A percentile compares a stretch with the other conserved stretches of the same genome.
These are phyloP conservation scores for Tympanoctomys barrerae DNA, from an alignment of 2,797 vertebrate genomes.

Conservation along the genomic window DNA sequence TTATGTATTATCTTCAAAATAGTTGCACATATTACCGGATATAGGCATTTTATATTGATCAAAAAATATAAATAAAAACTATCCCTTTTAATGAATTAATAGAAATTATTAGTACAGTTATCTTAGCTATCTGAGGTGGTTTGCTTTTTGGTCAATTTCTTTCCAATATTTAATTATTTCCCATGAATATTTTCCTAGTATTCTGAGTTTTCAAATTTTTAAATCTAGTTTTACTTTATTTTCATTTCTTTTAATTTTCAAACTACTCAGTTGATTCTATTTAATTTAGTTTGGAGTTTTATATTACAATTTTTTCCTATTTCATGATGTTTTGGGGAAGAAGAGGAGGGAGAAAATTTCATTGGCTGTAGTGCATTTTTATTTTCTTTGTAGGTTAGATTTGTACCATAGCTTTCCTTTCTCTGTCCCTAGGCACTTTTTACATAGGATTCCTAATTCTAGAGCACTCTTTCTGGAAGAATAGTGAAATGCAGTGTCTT, in stretches of 20 bases:
- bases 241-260: neutral
- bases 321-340: neutral
- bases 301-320: neutral
- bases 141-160: neutral
- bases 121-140: neutral
- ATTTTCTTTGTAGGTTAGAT: neutral
- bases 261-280: neutral
- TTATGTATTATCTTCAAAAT: no score
- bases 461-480: neutral
- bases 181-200: neutral
- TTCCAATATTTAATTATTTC: neutral
- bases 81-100: no score
- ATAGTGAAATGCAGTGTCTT: neutral
- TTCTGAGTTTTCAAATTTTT: conserved; percentile 23
- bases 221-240: neutral
- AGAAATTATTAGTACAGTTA: no score
- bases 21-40: no score
- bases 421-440: neutral
- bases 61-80: no score
- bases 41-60: no score
- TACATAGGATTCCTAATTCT: neutral
- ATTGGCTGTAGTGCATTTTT: neutral
- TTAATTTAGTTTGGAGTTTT: neutral
- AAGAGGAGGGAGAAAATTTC: neutral
- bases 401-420: neutral